These are phyloP conservation scores for Chroicocephalus ridibundus DNA, from an alignment of 2,113 vertebrate species.

Conservation along the genomic window DNA sequence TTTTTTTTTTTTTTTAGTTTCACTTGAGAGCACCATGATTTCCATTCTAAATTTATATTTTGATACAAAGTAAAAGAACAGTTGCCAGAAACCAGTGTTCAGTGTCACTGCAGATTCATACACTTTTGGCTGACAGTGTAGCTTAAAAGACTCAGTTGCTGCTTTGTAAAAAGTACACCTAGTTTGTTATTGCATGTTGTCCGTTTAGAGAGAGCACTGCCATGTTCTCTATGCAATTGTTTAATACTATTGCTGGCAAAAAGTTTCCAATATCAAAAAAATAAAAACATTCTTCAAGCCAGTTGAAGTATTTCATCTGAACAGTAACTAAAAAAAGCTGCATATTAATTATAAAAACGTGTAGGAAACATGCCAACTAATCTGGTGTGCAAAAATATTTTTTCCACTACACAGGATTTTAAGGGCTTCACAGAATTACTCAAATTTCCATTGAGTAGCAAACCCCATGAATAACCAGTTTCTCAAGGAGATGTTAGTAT, in stretches of 20 bases:
- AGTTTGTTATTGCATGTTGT: conserved; percentile 77
- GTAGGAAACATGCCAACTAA: conserved; percentile 75
- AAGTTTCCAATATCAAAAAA: conserved; percentile 74
- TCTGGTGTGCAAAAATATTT: conserved; percentile 77
- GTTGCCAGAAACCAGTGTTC: conserved; percentile 66
- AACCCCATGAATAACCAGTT: conserved; percentile 39
- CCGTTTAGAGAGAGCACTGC: conserved; percentile 65
- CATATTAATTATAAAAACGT: conserved; percentile 77
- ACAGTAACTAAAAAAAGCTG: conserved; percentile 76
- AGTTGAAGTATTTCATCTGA: conserved; percentile 79
- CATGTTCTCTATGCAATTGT: conserved; percentile 55
- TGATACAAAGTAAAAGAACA: conserved; percentile 70
- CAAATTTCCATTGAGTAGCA: conserved; percentile 60
- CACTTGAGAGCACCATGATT: conserved; percentile 79
- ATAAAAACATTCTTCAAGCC: conserved; percentile 80
- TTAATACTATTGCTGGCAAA: conserved; percentile 78
- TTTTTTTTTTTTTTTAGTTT: conserved; percentile 25
- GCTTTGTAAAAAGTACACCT: conserved; percentile 49
- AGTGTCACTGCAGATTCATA: conserved; percentile 19
- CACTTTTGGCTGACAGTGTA: conserved; percentile 56
- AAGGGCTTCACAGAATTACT: conserved; percentile 84
- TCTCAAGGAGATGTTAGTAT: conserved; percentile 90
- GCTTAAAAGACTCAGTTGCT: conserved; percentile 44
- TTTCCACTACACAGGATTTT: conserved; percentile 71
- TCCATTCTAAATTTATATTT: conserved; percentile 54